phyloP scores from a whole-genome alignment of 2,113 vertebrate species.

The Nothocercus julius region DNA sequence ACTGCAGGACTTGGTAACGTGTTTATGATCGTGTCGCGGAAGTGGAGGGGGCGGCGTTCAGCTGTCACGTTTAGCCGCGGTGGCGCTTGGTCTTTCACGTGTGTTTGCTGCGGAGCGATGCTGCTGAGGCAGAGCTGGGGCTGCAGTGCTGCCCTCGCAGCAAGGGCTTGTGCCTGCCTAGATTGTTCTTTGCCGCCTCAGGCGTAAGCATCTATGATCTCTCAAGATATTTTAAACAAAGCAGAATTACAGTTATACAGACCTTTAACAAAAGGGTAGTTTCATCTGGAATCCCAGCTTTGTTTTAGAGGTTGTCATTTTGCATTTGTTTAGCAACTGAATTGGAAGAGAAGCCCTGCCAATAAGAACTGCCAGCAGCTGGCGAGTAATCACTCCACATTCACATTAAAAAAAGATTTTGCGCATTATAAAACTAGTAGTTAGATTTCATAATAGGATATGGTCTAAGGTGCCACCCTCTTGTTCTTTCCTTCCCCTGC shows the following conservation, averaged over 20 bases:
- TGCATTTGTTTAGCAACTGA: constrained; percentile 33
- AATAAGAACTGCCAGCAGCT: background rate
- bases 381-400: background rate
- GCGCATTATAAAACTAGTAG: background rate
- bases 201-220: constrained; percentile 59
- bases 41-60: constrained; percentile 59
- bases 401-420: background rate
- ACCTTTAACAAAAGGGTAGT: constrained; percentile 37
- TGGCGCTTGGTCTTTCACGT: constrained; percentile 64
- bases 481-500: background rate
- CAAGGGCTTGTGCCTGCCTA: constrained; percentile 23
- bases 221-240: constrained; percentile 57
- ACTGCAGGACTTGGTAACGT: constrained; percentile 63
- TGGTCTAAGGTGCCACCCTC: background rate
- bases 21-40: constrained; percentile 63
- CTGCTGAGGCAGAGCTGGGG: constrained; percentile 56
- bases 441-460: background rate
- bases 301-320: constrained; percentile 21
- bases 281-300: constrained; percentile 27
- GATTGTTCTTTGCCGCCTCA: constrained; percentile 60
- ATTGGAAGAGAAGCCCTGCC: background rate
- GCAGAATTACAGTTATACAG: constrained; percentile 56
- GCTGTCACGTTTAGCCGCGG: constrained; percentile 65
- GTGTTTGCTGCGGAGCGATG: constrained; percentile 76
- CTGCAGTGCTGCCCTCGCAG: constrained; percentile 18